Conservation (phyloP, 2,797 vertebrate species). For the Gymnoscopelus braueri region DNA sequence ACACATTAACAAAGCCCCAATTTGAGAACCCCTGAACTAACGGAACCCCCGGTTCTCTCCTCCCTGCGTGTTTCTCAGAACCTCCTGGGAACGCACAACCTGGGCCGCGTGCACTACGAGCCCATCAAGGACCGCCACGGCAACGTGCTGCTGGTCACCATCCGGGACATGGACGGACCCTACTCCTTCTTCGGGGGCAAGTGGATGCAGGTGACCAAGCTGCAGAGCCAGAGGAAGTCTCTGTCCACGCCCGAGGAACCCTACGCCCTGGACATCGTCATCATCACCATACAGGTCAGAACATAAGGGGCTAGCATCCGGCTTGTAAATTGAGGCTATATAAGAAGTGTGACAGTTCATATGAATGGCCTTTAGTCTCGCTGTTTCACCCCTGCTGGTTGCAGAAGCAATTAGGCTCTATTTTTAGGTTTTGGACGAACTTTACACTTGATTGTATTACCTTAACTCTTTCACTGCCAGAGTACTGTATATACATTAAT, state of each 20-base stretch:
- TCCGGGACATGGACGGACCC: conserved; percentile 90
- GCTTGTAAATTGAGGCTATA: no score
- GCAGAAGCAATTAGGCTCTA: no score
- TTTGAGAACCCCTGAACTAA: background rate
- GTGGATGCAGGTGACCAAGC: conserved; percentile 95
- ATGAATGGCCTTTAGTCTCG: no score
- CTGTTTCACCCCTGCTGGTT: no score
- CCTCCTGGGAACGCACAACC: conserved; percentile 94
- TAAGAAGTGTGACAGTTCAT: no score
- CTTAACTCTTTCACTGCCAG: no score
- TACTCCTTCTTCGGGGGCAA: conserved; percentile 93
- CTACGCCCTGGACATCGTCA: conserved; percentile 94
- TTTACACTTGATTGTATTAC: no score
- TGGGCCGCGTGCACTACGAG: conserved; percentile 95
- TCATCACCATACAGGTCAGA: conserved; percentile 95
- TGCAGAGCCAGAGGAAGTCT: conserved; percentile 98
- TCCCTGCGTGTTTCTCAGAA: conserved; percentile 76
- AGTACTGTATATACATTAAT: no score
- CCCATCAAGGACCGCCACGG: conserved; percentile 97
- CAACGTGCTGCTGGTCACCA: conserved; percentile 92
- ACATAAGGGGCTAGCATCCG: no score
- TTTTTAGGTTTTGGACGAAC: no score
- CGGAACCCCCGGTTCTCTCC: rapidly evolving
- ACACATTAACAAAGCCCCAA: no score
- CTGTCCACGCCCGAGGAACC: conserved; percentile 97